These are phyloP conservation scores for Paragorgia papillata DNA, from an alignment of 92 coral and sea anemone genomes.

Conservation along the genomic window DNA sequence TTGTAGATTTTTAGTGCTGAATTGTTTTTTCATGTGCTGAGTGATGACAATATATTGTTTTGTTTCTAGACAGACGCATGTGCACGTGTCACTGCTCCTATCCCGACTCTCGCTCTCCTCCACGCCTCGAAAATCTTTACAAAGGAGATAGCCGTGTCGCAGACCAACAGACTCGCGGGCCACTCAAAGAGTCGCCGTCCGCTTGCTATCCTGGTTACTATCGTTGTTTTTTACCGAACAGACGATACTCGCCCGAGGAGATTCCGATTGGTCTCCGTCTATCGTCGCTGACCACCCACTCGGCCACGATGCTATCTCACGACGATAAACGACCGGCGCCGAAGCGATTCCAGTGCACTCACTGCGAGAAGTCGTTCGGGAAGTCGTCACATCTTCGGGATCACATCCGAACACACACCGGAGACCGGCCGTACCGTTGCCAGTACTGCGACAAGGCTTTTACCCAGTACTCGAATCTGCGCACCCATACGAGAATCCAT, in stretches of 20 bases:
- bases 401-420: conserved; percentile 98
- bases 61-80: conserved; percentile 81
- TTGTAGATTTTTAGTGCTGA: no score
- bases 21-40: no score
- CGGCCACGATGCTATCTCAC: conserved; percentile 58
- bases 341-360: conserved; percentile 97
- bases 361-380: conserved; percentile 98
- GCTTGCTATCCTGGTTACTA: conserved; percentile 62
- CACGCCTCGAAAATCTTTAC: conserved; percentile 62
- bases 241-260: conserved; percentile 17
- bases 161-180: background rate
- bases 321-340: conserved; percentile 73
- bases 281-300: conserved; percentile 67
- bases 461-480: conserved; percentile 94
- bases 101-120: conserved; percentile 76
- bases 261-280: conserved; percentile 23
- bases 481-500: conserved; percentile 98
- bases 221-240: conserved; percentile 14
- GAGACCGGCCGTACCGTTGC: conserved; percentile 96
- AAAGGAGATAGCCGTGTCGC: conserved; percentile 61
- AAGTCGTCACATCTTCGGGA: conserved; percentile 99
- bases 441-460: conserved; percentile 95
- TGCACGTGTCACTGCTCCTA: conserved; percentile 90
- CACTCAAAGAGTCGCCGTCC: conserved; percentile 1
- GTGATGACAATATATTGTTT: conserved; percentile 32